A percentile compares a stretch with the other conserved stretches of the same genome.
Conservation (phyloP, 2,888 invertebrate species). For the Argyra leucocephala region DNA sequence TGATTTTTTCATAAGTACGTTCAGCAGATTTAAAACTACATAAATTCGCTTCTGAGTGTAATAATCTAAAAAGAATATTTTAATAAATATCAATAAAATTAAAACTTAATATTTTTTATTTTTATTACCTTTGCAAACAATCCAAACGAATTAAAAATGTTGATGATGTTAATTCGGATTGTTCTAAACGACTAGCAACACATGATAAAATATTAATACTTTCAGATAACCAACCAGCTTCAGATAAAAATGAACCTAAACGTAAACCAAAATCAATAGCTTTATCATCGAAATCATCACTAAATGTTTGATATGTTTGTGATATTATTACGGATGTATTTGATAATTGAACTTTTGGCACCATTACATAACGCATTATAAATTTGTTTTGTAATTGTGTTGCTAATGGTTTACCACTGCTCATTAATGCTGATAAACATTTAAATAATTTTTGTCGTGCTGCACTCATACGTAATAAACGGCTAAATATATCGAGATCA, state of each 20-base stretch:
- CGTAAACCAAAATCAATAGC: conserved; percentile 38
- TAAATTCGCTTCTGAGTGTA: conserved; percentile 74
- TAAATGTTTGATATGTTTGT: conserved; percentile 15
- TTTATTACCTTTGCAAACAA: conserved; percentile 69
- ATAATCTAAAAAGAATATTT: conserved; percentile 51
- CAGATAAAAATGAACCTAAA: conserved; percentile 70
- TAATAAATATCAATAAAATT: conserved; percentile 9
- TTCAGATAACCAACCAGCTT: conserved; percentile 78
- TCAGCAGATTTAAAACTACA: conserved; percentile 71
- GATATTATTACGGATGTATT: background rate
- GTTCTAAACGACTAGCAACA: conserved; percentile 57
- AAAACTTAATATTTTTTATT: conserved; percentile 7
- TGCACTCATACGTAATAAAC: conserved; percentile 36
- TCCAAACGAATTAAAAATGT: conserved; percentile 63
- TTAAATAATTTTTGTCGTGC: conserved; percentile 38
- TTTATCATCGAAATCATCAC: conserved; percentile 27
- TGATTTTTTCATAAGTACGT: conserved; percentile 55
- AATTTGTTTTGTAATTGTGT: conserved; percentile 32
- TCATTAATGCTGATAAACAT: conserved; percentile 35
- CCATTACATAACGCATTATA: conserved; percentile 28
- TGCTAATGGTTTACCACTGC: conserved; percentile 34
- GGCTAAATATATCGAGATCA: conserved; percentile 36
- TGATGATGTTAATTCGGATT: conserved; percentile 47
- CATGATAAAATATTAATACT: conserved; percentile 61
- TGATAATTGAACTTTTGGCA: conserved; percentile 21